These are phyloP conservation scores for Cosmia trapezina DNA, from an alignment of 2,888 invertebrate species.

Conservation along the genomic window DNA sequence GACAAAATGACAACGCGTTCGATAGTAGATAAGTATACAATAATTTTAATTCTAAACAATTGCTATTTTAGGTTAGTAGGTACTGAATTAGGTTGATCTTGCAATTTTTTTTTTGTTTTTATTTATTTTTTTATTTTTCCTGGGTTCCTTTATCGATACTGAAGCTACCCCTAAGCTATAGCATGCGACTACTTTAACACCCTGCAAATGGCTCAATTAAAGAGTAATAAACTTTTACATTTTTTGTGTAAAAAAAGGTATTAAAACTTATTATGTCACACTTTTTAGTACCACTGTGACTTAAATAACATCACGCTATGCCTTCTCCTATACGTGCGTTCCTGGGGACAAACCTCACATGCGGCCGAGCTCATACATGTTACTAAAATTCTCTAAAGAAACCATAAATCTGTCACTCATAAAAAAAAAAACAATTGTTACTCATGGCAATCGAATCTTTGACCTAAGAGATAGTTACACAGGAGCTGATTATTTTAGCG, in stretches of 20 bases:
- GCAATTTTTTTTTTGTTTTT: no score
- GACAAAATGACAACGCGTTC: no score
- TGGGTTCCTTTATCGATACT: no score
- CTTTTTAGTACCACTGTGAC: conserved; percentile 9
- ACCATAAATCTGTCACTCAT: not conserved
- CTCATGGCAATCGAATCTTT: no score
- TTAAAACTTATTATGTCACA: conserved; percentile 6
- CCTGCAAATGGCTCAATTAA: conserved; percentile 25
- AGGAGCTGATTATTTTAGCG: no score
- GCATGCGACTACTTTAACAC: no score
- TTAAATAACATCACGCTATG: conserved; percentile 32
- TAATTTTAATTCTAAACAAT: no score
- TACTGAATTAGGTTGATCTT: no score
- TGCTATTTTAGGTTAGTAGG: no score
- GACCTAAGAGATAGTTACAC: not conserved
- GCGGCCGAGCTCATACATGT: not conserved
- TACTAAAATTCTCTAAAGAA: not conserved
- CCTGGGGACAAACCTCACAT: not conserved
- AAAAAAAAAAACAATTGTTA: not conserved
- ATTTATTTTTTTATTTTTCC: no score
- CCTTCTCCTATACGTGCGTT: not conserved
- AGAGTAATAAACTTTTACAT: conserved; percentile 6
- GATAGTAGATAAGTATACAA: no score
- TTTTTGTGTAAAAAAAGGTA: conserved; percentile 7
- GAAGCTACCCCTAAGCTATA: no score